Conservation (phyloP, 1,140 invertebrate genomes). For the Frieseomelitta varia region DNA sequence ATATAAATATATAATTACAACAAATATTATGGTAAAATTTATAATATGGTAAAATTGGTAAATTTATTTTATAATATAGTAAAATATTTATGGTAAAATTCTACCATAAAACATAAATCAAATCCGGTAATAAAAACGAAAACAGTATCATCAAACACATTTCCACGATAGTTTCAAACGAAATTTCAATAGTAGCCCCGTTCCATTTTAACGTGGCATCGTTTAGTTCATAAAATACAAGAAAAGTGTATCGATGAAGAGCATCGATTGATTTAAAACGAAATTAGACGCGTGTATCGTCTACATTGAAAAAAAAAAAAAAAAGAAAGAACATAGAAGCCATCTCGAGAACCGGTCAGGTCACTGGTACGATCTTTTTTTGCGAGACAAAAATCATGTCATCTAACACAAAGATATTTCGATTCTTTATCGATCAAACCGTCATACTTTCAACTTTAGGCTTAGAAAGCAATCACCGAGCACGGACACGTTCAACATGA, state of each 20-base stretch:
- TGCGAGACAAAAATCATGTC: conserved; percentile 16
- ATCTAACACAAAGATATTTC: conserved; percentile 8
- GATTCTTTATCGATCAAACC: not conserved
- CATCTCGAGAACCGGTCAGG: conserved; percentile 61
- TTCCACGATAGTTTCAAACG: not conserved
- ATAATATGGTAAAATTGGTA: too few relatives aligned
- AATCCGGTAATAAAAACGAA: not conserved
- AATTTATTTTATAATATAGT: too few relatives aligned
- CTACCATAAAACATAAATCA: not conserved
- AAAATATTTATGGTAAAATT: too few relatives aligned
- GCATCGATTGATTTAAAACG: conserved; percentile 11
- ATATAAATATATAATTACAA: too few relatives aligned
- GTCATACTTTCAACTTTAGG: too few relatives aligned
- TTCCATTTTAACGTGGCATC: too few relatives aligned
- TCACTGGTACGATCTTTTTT: conserved; percentile 51
- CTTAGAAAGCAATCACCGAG: not conserved
- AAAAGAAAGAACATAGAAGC: conserved; percentile 54
- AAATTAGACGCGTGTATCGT: conserved; percentile 21
- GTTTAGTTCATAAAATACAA: not conserved
- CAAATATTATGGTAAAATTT: too few relatives aligned
- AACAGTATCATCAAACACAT: not conserved
- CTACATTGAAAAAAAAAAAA: conserved; percentile 13
- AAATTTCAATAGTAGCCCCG: not conserved
- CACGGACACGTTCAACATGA: conserved; percentile 7
- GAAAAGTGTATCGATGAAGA: not conserved